Evolutionary conservation across 2,888 invertebrate genomes (phyloP).

Genomic region (Synanthedon myopaeformis): DNA sequence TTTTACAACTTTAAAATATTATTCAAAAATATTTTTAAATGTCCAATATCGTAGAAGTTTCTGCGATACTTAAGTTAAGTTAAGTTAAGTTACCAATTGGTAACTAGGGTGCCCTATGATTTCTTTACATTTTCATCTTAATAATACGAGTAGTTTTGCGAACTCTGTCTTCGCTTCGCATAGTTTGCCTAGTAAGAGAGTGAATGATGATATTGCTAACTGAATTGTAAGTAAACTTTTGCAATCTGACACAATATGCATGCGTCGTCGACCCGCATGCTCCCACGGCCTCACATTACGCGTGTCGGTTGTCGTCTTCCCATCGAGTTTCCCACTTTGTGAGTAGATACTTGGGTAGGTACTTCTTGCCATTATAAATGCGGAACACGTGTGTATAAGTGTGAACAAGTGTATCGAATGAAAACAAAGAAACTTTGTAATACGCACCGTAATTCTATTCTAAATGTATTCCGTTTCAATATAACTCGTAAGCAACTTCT

Average conservation of each 20-base stretch:
- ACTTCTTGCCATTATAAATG: constrained; percentile 36
- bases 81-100: too few species aligned
- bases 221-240: background rate
- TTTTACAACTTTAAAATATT: too few species aligned
- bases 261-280: constrained; percentile 33
- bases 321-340: constrained; percentile 16
- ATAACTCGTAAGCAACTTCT: too few species aligned
- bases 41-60: too few species aligned
- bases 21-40: too few species aligned
- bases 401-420: background rate
- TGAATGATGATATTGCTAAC: background rate
- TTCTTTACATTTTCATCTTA: background rate
- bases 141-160: background rate
- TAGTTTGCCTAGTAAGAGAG: background rate
- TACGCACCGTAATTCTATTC: background rate
- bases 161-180: background rate
- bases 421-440: background rate
- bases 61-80: too few species aligned
- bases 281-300: constrained; percentile 47
- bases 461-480: too few species aligned
- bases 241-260: constrained; percentile 10
- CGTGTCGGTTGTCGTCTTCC: constrained; percentile 15
- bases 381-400: constrained; percentile 46
- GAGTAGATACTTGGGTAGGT: constrained; percentile 19
- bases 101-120: too few species aligned